Percentiles rank a stretch among this genome's conserved stretches.
phyloP scores from a whole-genome alignment of 2,113 vertebrate species.

The Tenebrosternarchus preto region DNA sequence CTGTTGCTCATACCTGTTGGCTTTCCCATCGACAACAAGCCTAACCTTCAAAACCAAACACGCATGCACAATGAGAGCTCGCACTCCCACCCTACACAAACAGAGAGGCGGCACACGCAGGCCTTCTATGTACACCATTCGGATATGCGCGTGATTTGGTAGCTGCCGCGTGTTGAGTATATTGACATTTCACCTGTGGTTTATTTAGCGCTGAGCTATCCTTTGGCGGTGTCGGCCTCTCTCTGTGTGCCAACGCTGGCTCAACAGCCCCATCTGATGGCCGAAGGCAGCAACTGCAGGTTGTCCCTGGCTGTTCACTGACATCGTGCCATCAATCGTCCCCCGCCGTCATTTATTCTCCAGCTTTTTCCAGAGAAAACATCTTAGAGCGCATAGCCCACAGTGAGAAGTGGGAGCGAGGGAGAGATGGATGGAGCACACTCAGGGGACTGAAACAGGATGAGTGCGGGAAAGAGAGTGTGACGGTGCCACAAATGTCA shows the following conservation, averaged over 20 bases:
- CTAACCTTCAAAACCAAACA: background rate
- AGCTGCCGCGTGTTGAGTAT: background rate
- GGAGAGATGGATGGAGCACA: slow-evolving; percentile 19
- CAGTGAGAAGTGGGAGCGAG: background rate
- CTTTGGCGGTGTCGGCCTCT: background rate
- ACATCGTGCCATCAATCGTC: background rate
- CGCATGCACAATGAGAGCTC: background rate
- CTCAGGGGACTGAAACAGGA: slow-evolving; percentile 18
- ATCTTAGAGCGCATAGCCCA: background rate
- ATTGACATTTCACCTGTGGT: slow-evolving; percentile 6
- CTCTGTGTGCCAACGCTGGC: slow-evolving; percentile 10
- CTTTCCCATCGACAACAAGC: slow-evolving; percentile 17
- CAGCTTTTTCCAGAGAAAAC: background rate
- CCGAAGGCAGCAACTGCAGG: slow-evolving; percentile 37
- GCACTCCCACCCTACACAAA: slow-evolving; percentile 8
- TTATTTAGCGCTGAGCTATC: slow-evolving; percentile 18
- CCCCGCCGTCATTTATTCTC: background rate
- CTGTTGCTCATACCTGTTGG: slow-evolving; percentile 35
- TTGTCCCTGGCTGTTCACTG: background rate
- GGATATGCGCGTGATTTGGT: background rate
- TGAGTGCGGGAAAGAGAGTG: background rate
- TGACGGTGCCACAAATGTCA: slow-evolving; percentile 47
- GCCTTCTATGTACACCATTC: background rate
- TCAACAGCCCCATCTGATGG: slow-evolving; percentile 52
- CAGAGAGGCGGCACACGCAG: background rate